These are phyloP conservation scores for Spondyliosoma cantharus DNA, from an alignment of 2,797 vertebrate species.

Conservation along the genomic window DNA sequence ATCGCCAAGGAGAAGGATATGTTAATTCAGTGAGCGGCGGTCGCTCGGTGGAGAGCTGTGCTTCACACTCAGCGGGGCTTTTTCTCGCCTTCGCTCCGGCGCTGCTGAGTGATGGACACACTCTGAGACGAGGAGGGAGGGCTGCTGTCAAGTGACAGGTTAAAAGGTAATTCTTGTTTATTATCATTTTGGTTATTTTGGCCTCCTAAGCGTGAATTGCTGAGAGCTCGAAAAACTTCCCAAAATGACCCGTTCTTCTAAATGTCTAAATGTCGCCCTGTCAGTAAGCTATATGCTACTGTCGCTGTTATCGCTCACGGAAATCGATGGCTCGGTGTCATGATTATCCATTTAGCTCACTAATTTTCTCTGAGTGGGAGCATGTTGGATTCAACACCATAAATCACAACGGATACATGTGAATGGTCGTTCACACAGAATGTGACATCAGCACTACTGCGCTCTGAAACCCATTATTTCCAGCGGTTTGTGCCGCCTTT, in stretches of 20 bases:
- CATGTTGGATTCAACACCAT: not conserved
- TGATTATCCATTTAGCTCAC: too few relatives aligned
- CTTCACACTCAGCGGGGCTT: constrained; percentile 30
- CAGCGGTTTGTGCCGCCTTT: too few relatives aligned
- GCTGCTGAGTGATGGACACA: constrained; percentile 18
- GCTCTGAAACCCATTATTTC: too few relatives aligned
- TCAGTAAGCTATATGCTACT: not conserved
- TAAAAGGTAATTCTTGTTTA: not conserved
- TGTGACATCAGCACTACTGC: too few relatives aligned
- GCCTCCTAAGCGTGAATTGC: not conserved
- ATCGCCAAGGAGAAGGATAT: constrained; percentile 47
- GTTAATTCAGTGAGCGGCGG: constrained; percentile 46
- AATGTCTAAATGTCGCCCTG: too few relatives aligned
- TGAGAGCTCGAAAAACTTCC: not conserved
- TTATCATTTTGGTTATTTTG: not conserved
- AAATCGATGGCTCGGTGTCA: not conserved
- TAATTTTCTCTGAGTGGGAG: not conserved
- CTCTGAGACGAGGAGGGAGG: not conserved
- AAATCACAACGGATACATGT: not conserved
- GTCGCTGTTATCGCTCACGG: not conserved
- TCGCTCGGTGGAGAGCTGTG: constrained; percentile 25
- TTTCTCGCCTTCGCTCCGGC: not conserved
- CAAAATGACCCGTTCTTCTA: not conserved
- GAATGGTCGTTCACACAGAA: too few relatives aligned
- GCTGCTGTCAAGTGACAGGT: not conserved